Base-by-base conservation (phyloP, 2,888 invertebrate genomes). In the Falcaria lacertinaria region DNA sequence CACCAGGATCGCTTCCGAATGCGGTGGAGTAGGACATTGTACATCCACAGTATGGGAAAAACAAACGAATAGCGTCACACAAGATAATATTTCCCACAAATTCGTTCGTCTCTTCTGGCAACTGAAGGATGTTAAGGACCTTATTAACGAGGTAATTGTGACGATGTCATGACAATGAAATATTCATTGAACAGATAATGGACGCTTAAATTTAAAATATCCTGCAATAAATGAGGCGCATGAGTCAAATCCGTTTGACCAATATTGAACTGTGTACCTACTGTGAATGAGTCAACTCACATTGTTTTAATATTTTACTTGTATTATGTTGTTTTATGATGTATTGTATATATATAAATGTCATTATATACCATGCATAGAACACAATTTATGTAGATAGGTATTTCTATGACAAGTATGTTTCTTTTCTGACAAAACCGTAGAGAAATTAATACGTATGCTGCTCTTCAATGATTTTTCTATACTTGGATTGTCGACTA, bases 11-110 rank as follows among this genome's bases (percentile, higher is more conserved):
- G 94, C 96, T 7, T 93, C 94, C 46, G 91, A 91, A 56, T 97
- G 97, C 72, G 91, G 92, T 52, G 95, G 96, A 2, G 94, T 95
- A 2, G 92, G 91, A 14, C 95, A 96, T 69, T 97, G 97, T 68
- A 94, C 96, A 46, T 92, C 93, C 63, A 93, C 94, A 0, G 93
- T 94, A 11, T 97, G 97, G 97, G 92, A 93, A 58, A 91, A 91
- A 34, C 91, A 93, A 63, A 66, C 77, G 28, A 90, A 92, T 11
- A 90, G 92, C 1, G 91, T 92, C 42, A 94, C 94, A 60, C 82
- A 82, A 52, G 95, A 95, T 60, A 93, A 92, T 15, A 92, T 97
- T 28, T 96, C 97, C 58, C 84, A 92, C 56, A 93, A 94, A 55
- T 96, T 97, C 52, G 52, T 85, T 15, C 64, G 65, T 16, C 63